A percentile compares a stretch with the other conserved stretches of the same genome.
Conservation (phyloP, 2,797 vertebrate species). For the Trematomus bernacchii region DNA sequence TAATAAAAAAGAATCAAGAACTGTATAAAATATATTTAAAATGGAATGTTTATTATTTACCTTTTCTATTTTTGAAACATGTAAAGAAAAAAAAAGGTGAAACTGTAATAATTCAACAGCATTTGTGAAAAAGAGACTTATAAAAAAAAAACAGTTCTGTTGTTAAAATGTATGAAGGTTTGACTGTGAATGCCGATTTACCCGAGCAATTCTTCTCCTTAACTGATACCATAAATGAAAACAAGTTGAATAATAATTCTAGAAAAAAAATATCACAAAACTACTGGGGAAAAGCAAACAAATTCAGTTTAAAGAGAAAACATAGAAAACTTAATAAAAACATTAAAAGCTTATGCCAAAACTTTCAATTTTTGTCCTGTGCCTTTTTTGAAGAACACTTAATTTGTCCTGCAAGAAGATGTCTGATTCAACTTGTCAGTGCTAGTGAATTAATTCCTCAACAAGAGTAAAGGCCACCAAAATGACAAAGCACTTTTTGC, state of each 20-base stretch:
- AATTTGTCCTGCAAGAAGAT: background rate
- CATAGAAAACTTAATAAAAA: constrained; percentile 82
- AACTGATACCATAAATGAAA: constrained; percentile 80
- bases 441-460: background rate
- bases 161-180: constrained; percentile 84
- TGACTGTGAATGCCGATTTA: constrained; percentile 88
- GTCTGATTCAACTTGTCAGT: too few species aligned
- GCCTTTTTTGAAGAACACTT: constrained; percentile 13
- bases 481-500: background rate
- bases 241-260: constrained; percentile 43
- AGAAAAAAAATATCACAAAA: constrained; percentile 61
- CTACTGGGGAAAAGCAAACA: constrained; percentile 71
- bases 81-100: constrained; percentile 81
- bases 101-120: constrained; percentile 81
- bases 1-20: constrained; percentile 74
- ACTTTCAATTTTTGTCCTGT: constrained; percentile 74
- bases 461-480: background rate
- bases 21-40: constrained; percentile 88
- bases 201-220: constrained; percentile 83
- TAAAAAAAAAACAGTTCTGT: constrained; percentile 78
- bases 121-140: constrained; percentile 85
- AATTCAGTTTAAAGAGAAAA: constrained; percentile 81
- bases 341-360: constrained; percentile 85
- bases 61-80: constrained; percentile 88
- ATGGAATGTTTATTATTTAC: constrained; percentile 88